Conservation (phyloP, 2,113 vertebrate genomes). For the Meleagris gallopavo region DNA sequence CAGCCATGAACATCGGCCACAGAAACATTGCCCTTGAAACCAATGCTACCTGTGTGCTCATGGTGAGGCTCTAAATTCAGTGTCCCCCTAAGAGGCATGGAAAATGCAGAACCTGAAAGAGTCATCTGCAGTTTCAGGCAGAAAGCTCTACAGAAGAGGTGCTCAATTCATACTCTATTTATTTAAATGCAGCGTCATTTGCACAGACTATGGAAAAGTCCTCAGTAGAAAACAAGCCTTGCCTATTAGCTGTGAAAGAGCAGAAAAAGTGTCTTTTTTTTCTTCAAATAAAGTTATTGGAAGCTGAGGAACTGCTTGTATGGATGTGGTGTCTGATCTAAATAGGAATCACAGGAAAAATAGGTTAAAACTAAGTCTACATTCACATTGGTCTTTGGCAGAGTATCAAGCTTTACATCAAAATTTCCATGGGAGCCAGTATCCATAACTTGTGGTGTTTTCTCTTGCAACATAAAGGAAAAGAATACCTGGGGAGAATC, state of each 20-base stretch:
- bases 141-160: background rate
- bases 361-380: background rate
- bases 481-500: background rate
- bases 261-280: background rate
- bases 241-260: background rate
- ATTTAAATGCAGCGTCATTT: background rate
- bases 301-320: background rate
- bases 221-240: background rate
- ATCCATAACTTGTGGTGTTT: background rate
- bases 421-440: background rate
- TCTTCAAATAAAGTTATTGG: background rate
- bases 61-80: fast-evolving
- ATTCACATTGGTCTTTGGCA: background rate
- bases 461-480: background rate
- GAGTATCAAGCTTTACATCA: background rate
- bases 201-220: background rate
- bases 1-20: background rate
- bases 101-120: background rate
- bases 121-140: background rate
- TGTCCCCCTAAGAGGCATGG: background rate
- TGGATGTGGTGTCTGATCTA: background rate
- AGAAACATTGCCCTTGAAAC: background rate
- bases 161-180: background rate
- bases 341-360: background rate
- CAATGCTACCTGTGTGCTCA: background rate